phyloP scores from a whole-genome alignment of 2,797 vertebrate species.

The Gymnopithys bicolor region DNA sequence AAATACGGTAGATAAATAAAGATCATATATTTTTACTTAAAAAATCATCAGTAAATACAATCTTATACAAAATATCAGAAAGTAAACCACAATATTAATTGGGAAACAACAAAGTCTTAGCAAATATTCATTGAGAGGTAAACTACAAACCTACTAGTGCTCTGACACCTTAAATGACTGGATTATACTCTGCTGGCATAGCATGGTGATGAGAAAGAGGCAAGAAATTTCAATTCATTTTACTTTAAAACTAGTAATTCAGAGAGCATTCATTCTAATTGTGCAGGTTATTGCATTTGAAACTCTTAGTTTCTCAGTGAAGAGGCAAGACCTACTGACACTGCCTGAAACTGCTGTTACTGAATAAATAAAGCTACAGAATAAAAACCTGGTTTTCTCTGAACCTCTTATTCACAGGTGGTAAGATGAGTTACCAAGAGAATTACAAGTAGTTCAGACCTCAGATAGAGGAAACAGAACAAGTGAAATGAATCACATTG shows the following conservation, averaged over 20 bases:
- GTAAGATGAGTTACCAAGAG: not conserved
- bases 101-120: not conserved
- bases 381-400: not conserved
- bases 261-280: not conserved
- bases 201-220: not conserved
- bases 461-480: not conserved
- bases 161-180: not conserved
- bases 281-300: not conserved
- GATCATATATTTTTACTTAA: rapidly evolving
- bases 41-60: not conserved
- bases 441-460: not conserved
- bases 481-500: not conserved
- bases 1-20: not conserved
- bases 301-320: not conserved
- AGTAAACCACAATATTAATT: not conserved
- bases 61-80: not conserved
- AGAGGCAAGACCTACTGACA: not conserved
- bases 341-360: not conserved
- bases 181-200: not conserved
- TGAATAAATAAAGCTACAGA: not conserved
- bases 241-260: not conserved
- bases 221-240: not conserved
- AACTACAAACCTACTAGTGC: not conserved
- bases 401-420: not conserved
- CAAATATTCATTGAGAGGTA: not conserved